Percentiles rank a stretch among this genome's conserved stretches.
These are phyloP conservation scores for Muntiacus muntjak DNA, from an alignment of 2,113 vertebrate species.

Conservation along the genomic window DNA sequence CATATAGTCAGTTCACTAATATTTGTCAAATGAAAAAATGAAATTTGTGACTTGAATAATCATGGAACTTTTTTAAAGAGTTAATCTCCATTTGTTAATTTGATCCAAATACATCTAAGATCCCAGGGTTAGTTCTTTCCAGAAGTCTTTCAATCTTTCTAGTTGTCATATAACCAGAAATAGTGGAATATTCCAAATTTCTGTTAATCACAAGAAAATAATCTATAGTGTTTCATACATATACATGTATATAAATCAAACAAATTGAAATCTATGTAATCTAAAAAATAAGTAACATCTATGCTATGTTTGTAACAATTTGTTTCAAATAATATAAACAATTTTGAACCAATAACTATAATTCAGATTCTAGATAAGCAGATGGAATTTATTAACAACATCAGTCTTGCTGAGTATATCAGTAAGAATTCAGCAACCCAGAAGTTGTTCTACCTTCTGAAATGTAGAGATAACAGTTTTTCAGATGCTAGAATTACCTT, in stretches of 20 bases:
- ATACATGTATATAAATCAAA: background rate
- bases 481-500: background rate
- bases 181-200: background rate
- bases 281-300: background rate
- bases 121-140: background rate
- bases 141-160: background rate
- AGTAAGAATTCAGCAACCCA: background rate
- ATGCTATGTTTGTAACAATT: background rate
- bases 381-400: background rate
- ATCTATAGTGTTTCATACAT: background rate
- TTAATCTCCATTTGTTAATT: background rate
- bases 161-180: constrained; percentile 17
- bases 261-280: background rate
- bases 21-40: background rate
- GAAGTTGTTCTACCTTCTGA: background rate
- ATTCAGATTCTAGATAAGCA: background rate
- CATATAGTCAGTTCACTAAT: background rate
- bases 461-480: background rate
- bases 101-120: background rate
- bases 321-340: background rate
- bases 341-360: constrained; percentile 15
- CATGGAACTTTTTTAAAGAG: background rate
- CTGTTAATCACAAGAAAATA: background rate
- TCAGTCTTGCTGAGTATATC: background rate
- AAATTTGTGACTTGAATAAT: background rate